These are phyloP conservation scores for Drosophila robusta DNA, from an alignment of 2,888 invertebrate genomes.

Conservation along the genomic window DNA sequence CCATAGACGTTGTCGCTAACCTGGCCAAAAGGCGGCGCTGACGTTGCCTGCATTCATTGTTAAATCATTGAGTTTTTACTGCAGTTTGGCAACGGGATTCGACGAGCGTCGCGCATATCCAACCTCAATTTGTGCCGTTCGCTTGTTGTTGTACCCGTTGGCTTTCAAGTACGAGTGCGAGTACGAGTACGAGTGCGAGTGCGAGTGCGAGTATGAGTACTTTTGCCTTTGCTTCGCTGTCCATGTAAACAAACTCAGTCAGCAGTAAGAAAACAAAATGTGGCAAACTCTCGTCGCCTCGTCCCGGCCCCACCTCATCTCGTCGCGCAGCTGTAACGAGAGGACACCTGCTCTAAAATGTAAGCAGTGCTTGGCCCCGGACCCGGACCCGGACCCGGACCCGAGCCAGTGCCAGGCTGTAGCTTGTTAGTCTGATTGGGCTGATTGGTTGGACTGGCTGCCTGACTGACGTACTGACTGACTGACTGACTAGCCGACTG, in stretches of 20 bases:
- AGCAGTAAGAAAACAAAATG: slow-evolving; percentile 72
- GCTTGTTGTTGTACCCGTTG: slow-evolving; percentile 32
- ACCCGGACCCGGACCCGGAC: slow-evolving; percentile 12
- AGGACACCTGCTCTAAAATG: slow-evolving; percentile 75
- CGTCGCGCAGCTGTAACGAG: slow-evolving; percentile 28
- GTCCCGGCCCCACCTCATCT: not conserved
- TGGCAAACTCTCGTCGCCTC: slow-evolving; percentile 28
- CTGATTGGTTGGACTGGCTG: slow-evolving; percentile 70
- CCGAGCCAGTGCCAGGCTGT: slow-evolving; percentile 17
- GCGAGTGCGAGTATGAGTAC: slow-evolving; percentile 4
- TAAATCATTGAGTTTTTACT: slow-evolving; percentile 82
- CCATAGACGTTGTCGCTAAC: slow-evolving; percentile 38
- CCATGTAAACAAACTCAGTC: slow-evolving; percentile 72
- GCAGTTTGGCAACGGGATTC: slow-evolving; percentile 80
- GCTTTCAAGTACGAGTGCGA: slow-evolving; percentile 35
- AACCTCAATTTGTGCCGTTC: slow-evolving; percentile 66
- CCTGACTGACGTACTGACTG: slow-evolving; percentile 38
- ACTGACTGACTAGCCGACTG: slow-evolving; percentile 33
- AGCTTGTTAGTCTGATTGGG: slow-evolving; percentile 78
- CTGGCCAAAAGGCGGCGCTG: slow-evolving; percentile 41
- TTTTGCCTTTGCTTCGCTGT: slow-evolving; percentile 28
- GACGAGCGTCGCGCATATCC: slow-evolving; percentile 66
- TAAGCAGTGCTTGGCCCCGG: slow-evolving; percentile 42
- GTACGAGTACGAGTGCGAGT: too few species aligned
- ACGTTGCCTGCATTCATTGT: slow-evolving; percentile 73